Evolutionary conservation across 2,113 vertebrate genomes (phyloP), one percentile per base, ranked within the genome.

Genomic region (Pogonocichla stellata): DNA sequence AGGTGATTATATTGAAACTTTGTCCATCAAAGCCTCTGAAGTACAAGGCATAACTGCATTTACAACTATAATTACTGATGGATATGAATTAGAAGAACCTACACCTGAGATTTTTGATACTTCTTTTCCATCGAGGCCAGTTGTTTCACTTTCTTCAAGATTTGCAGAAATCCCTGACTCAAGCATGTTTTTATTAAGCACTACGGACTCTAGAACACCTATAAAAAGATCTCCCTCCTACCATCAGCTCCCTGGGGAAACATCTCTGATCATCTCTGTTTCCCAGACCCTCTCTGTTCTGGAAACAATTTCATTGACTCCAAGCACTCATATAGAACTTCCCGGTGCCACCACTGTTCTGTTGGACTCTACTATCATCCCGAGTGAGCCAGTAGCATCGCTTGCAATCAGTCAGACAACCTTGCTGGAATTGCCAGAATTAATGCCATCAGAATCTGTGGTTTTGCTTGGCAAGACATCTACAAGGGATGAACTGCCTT

Each of bases 1-100:
- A 18, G 99, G 99, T 0, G 98, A 99, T 88, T 98, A 99, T 48
- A 40, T 97, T 18, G 98, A 99, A 96, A 98, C 99, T 3, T 96
- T 98, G 90, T 98, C 98, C 23, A 84, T 97, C 71, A 56, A 98
- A 70, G 90, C 92, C 33, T 92, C 96, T 29, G 98, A 98, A 43
- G 96, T 82, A 25, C 98, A 97, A 38, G 98, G 97, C 51, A 43
- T 98, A 78, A 86, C 96, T 53, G 85, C 95, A 5, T 91, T 93
- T 88, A 98, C 98, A 92, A 98, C 98, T 51, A 3, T 98, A 23
- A 94, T 97, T 36, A 80, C 93, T 4, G 98, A 99, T 2, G 51
- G 96, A 7, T 98, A 98, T 40, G 98, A 99, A 24, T 71, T 98
- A 26, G 99, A 99, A 77, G 98, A 99, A 34, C 97, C 98, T 24